Evolutionary conservation across 2,888 invertebrate species (phyloP).

Genomic region (Tortricodes alternella): DNA sequence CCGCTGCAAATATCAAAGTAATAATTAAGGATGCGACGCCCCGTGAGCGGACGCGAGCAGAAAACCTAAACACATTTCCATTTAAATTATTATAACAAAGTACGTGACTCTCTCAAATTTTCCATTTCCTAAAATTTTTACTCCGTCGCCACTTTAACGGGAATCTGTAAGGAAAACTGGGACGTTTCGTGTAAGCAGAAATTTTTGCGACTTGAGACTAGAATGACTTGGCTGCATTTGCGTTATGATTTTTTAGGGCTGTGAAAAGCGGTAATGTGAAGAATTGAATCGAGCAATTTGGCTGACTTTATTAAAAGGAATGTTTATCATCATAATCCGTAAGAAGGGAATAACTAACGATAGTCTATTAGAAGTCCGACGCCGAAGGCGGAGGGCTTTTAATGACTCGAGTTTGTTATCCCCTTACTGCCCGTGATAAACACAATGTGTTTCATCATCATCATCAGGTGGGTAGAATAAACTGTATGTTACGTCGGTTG

Average conservation of each 20-base stretch:
- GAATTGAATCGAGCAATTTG: too few species aligned
- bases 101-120: constrained; percentile 62
- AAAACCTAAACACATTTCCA: constrained; percentile 56
- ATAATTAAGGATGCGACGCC: constrained; percentile 29
- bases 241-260: not conserved
- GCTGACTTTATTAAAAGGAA: too few species aligned
- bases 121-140: constrained; percentile 49
- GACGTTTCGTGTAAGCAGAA: constrained; percentile 57
- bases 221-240: not conserved
- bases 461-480: too few species aligned
- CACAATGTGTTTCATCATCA: too few species aligned
- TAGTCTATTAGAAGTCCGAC: too few species aligned
- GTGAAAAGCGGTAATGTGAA: not conserved
- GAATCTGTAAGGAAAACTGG: constrained; percentile 57
- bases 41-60: constrained; percentile 28
- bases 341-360: too few species aligned
- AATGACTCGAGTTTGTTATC: too few species aligned
- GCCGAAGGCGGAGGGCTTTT: too few species aligned
- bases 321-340: too few species aligned
- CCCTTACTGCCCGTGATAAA: too few species aligned
- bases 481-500: too few species aligned
- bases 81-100: constrained; percentile 60
- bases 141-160: constrained; percentile 60
- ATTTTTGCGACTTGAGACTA: constrained; percentile 38
- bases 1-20: constrained; percentile 26